These are phyloP conservation scores for Erpobdella octoculata DNA, from an alignment of 2,888 invertebrate species.

Conservation along the genomic window DNA sequence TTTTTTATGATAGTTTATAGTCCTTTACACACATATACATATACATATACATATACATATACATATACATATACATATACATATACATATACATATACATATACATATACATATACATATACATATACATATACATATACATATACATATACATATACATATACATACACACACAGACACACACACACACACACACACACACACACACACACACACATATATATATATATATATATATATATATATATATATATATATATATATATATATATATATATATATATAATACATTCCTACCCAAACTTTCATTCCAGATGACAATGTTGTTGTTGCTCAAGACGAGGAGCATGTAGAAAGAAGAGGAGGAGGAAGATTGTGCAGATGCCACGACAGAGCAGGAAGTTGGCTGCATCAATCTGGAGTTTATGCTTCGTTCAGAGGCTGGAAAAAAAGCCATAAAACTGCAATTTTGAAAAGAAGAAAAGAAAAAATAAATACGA, in stretches of 20 bases:
- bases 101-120: not conserved
- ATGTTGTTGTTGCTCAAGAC: not conserved
- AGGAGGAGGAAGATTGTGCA: conserved; percentile 1
- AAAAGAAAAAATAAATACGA: too few relatives aligned
- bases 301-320: conserved; percentile 10
- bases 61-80: not conserved
- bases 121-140: not conserved
- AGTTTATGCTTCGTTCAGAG: not conserved
- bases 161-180: not conserved
- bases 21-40: not conserved
- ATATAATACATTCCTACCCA: not conserved
- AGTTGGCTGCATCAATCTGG: not conserved
- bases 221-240: too few relatives aligned
- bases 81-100: not conserved
- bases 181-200: not conserved
- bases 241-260: not conserved
- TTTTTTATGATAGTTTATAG: too few relatives aligned
- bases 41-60: not conserved
- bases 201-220: not conserved
- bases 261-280: not conserved
- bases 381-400: not conserved
- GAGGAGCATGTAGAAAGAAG: not conserved
- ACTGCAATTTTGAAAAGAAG: too few relatives aligned
- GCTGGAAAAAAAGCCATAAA: too few relatives aligned
- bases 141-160: not conserved